Base-by-base conservation (phyloP, 2,113 vertebrate genomes). In the Caloenas nicobarica region DNA sequence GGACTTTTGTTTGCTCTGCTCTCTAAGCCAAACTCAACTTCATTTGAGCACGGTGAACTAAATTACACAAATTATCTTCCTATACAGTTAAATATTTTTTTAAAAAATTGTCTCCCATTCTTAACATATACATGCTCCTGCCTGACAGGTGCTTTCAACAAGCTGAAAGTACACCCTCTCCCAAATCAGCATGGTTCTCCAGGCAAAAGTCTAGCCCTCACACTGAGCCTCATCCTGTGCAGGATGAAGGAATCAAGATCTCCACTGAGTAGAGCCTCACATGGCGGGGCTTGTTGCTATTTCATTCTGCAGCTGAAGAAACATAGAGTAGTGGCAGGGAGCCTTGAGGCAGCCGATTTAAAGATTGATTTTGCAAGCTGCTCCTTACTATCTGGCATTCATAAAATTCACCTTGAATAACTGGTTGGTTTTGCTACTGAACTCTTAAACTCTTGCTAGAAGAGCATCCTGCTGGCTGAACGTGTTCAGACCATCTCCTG, bases 231-330 rank as follows among this genome's bases (percentile, higher is more conserved):
- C 53, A 71, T 76, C 74, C 70, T 0, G 0, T 78, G 54, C 73
- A 82, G 86, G 73, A 64, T 91, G 70, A 64, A 91, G 64, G 31
- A 65, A 79, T 87, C 5, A 10, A 89, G 78, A 58, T 81, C 79
- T 95, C 65, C 64, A n/a, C 76, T 56, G 91, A 86, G 84, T 61
- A 84, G 60, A 77, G 62, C 51, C 38, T 89, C 87, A 17, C 94
- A 81, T 88, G 80, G 81, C 50, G 83, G 83, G 89, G 64, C 66
- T 82, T 96, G 82, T 94, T 95, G 74, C 62, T 84, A 4, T 92
- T 95, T 89, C 46, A 31, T 81, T 92, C 51, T 92, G 91, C 94
- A 95, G 89, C 95, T 96, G 95, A 95, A 92, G 91, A 97, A 96
- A 95, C 79, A 97, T 5, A 69, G 34, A 91, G 70, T 38, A 88